A percentile compares a stretch with the other conserved stretches of the same genome.
phyloP scores from a whole-genome alignment of 2,113 vertebrate genomes.

The Psittacula cyanocephala region DNA sequence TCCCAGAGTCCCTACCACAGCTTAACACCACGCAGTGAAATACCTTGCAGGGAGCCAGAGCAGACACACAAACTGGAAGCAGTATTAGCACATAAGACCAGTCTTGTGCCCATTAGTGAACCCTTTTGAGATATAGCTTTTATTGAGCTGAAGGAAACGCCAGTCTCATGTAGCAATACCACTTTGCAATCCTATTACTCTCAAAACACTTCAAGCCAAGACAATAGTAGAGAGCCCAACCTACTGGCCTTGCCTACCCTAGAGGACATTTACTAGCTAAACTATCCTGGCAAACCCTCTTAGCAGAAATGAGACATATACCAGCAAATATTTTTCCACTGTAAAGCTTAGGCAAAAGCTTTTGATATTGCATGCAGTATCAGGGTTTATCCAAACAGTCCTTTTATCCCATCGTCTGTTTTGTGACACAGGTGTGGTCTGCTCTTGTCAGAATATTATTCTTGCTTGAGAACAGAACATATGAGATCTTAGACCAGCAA shows the following conservation, averaged over 20 bases:
- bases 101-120: not conserved
- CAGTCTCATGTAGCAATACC: not conserved
- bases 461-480: not conserved
- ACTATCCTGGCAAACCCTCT: not conserved
- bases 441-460: not conserved
- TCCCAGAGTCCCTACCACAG: not conserved
- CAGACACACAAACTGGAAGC: not conserved
- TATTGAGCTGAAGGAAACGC: not conserved
- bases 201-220: not conserved
- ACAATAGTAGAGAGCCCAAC: not conserved
- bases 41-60: not conserved
- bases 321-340: not conserved
- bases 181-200: not conserved
- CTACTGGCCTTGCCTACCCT: not conserved
- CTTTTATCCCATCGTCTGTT: not conserved
- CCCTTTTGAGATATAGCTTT: not conserved
- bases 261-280: not conserved
- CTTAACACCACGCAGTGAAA: not conserved
- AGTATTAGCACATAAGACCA: not conserved
- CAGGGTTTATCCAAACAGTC: not conserved
- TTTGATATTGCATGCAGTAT: not conserved
- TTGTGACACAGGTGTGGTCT: not conserved
- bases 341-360: not conserved
- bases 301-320: not conserved
- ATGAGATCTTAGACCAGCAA: not conserved